Base-by-base conservation (phyloP, 2,888 invertebrate species). In the Drosophila recens region DNA sequence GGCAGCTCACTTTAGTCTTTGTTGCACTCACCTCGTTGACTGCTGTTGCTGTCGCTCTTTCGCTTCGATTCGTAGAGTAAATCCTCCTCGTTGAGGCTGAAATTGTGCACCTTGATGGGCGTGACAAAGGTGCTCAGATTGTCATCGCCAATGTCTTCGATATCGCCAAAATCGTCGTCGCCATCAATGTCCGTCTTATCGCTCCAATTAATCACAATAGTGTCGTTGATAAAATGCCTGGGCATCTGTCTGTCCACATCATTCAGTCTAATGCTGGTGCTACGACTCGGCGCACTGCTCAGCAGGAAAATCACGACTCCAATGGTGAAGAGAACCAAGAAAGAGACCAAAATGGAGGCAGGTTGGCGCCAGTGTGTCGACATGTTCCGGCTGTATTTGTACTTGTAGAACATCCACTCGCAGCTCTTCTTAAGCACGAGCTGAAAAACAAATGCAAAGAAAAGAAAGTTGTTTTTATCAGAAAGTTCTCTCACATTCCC, bases 21-120 rank as follows among this genome's bases (percentile, higher is more conserved):
- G n/a, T 15, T n/a, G 8, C 30, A 67, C 75, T 78, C 68, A 86
- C 87, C 85, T 64, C 79, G 84, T 36, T 88, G 79, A 13, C 72
- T 82, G 40, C 80, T 84, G 34, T 83, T 79, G 54, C 69, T 63
- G 15, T 72, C 69, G 71, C 68, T 75, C 11, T 92, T 91, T 38
- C 91, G 85, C 77, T 91, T 92, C 27, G 93, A 93, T 79, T 94
- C 94, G 83, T 94, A 94, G n/a, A 94, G 91, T 70, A 94, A 91
- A 90, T 94, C 94, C 87, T 94, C 94, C 66, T 94, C 94, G 87
- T 94, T 93, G 51, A 94, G 90, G 45, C 93, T 93, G 63, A 92
- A 91, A 27, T 94, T 94, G 77, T 94, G 93, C 62, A 94, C 93
- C 91, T 95, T 95, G 65, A 93, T 89, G 13, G 95, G 94, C 69